Percentiles rank a stretch among this genome's conserved stretches.
Evolutionary conservation across 2,113 vertebrate genomes (phyloP).

Genomic region (Ammospiza caudacuta): DNA sequence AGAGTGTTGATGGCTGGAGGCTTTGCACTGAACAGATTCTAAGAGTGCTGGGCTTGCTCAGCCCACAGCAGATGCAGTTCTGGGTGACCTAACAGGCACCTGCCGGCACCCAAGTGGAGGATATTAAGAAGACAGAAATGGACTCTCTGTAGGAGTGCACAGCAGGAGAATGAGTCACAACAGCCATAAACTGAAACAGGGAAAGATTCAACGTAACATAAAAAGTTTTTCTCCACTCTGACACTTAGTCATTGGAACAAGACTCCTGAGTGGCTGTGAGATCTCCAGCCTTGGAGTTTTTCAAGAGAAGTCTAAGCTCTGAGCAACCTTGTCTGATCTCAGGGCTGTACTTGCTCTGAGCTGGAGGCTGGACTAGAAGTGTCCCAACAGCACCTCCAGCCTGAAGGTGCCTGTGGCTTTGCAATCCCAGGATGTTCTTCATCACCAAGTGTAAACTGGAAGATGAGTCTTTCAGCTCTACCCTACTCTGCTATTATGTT

Average conservation of each 20-base stretch:
- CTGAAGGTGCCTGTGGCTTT: accelerated
- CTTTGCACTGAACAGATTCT: background rate
- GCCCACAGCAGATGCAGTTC: background rate
- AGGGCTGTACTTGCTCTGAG: background rate
- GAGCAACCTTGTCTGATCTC: background rate
- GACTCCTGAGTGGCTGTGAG: background rate
- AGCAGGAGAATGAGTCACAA: background rate
- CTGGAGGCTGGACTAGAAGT: background rate
- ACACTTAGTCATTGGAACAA: background rate
- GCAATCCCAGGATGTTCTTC: background rate
- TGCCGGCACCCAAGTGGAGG: background rate
- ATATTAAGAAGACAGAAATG: background rate
- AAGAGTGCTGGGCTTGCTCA: background rate
- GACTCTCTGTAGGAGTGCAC: background rate
- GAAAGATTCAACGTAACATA: background rate
- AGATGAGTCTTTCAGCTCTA: background rate
- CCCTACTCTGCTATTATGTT: background rate
- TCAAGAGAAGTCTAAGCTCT: background rate
- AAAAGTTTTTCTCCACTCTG: background rate
- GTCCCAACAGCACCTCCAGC: background rate
- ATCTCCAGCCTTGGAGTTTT: background rate
- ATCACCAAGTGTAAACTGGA: background rate
- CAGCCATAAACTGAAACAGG: background rate
- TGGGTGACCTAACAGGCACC: background rate
- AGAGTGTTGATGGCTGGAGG: background rate